Base-by-base conservation (phyloP, 2,888 invertebrate species). In the Pterostichus madidus region DNA sequence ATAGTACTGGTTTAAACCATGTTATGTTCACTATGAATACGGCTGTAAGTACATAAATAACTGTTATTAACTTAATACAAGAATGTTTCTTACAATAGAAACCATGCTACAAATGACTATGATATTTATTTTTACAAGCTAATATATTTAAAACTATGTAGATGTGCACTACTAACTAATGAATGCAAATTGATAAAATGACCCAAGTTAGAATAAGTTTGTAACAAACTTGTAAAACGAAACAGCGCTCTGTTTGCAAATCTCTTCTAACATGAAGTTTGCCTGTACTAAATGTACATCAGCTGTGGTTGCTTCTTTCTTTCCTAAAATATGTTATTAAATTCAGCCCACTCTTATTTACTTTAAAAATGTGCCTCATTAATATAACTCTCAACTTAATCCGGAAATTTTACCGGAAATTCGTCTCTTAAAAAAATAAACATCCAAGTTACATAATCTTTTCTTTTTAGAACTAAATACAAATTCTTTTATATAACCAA, bases 331-430 rank as follows among this genome's bases (percentile, higher is more conserved):
- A 24, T 59, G 8, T 59, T 59, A 59, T 59, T 31, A 59, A 31
- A 59, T 59, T 59, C 24, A 11, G 17, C 24, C 11, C n/a, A n/a
- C n/a, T n/a, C 31, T 24, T 39, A 39, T 7, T 24, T 39, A 39
- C 39, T 39, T 39, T 32, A 32, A 64, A 64, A 64, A 64, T 64
- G n/a, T n/a, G n/a, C 1, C n/a, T 13, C 64, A 64, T 64, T 64
- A 64, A 64, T 64, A 64, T 64, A 4, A n/a, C 64, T 31, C n/a
- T 32, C 11, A n/a, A 64, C n/a, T 64, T 64, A 64, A 64, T 64
- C 64, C 64, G 11, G 11, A 32, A 35, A 32, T 64, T 31, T 59
- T 64, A n/a, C 35, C n/a, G 35, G n/a, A 64, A 35, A 7, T 64
- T 64, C 59, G 11, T 11, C 31, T 59, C 24, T 24, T 24, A 24